Conservation (phyloP, 2,113 vertebrate genomes). For the Sigmodon hispidus region DNA sequence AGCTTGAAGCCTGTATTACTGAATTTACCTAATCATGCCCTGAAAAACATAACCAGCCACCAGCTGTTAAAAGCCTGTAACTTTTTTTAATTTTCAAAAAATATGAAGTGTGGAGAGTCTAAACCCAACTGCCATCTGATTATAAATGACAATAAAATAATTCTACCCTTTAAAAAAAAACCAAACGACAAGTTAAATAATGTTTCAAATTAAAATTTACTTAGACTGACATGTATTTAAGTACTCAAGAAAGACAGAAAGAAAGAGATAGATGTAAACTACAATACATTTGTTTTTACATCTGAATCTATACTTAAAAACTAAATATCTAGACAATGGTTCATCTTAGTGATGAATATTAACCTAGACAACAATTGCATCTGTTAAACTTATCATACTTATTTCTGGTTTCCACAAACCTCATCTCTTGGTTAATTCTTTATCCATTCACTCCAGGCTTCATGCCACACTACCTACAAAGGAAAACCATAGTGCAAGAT, state of each 20-base stretch:
- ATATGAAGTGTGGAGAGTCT: too few relatives aligned
- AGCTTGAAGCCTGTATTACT: too few relatives aligned
- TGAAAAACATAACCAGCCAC: too few relatives aligned
- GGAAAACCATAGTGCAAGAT: background rate
- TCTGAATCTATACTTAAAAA: background rate
- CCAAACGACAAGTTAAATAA: background rate
- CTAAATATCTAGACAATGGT: background rate
- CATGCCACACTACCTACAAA: background rate
- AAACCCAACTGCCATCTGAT: too few relatives aligned
- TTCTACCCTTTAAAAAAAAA: too few relatives aligned
- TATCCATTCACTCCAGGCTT: background rate
- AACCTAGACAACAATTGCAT: background rate
- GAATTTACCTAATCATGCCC: too few relatives aligned
- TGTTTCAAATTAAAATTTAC: background rate
- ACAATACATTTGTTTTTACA: background rate
- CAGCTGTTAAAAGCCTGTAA: too few relatives aligned
- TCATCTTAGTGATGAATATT: background rate
- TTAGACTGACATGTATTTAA: background rate
- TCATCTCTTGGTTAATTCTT: background rate
- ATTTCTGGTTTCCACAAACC: background rate
- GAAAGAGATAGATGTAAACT: background rate
- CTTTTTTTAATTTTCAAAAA: too few relatives aligned
- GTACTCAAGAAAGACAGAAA: background rate
- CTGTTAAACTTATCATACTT: background rate
- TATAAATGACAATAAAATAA: too few relatives aligned